Evolutionary conservation across 2,797 vertebrate genomes (phyloP), one percentile per base, ranked within the genome.

Genomic region (Rhabdomys pumilio): DNA sequence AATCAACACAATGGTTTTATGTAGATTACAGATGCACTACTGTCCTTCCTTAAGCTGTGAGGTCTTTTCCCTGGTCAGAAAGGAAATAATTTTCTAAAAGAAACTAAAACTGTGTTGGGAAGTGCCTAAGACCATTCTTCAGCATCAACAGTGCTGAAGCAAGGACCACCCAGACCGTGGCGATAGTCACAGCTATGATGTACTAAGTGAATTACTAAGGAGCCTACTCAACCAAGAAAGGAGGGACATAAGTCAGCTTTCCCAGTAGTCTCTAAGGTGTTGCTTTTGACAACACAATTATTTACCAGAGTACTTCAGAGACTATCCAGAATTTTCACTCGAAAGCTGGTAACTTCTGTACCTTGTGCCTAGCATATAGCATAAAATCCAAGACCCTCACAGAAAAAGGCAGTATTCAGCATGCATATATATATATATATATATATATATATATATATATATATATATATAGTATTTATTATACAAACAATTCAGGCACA

Each of bases 71-170:
- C 47, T 87, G 85, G 61, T 86, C 72, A 82, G 24, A 31, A 94
- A 93, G 93, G 50, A 12, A 79, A 89, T 86, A 3, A 80, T 85
- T 83, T 94, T 67, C 31, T 94, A 89, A 82, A 91, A 76, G 9
- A 31, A 95, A 87, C 80, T 41, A 67, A 90, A 59, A 8, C 20
- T 75, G 14, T 38, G 13, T 13, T 90, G 7, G 8, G 14, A 11
- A 12, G 34, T 87, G 3, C 57, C 53, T 34, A 86, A 67, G 34
- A 93, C 69, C 19, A 95, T 20, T 19, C 24, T 29, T 59, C 31
- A 94, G 65, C 9, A 76, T 88, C 29, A 55, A 2, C 38, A 29
- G 89, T 50, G 92, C 34, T 47, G 38, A 44, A 44, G 44, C 53
- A 57, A 89, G 57, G 24, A 92, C 3, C 13, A 57, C 20, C 80